Percentiles rank a stretch among this genome's conserved stretches.
These are phyloP conservation scores for Endomychus coccineus DNA, from an alignment of 2,888 invertebrate species.

Conservation along the genomic window DNA sequence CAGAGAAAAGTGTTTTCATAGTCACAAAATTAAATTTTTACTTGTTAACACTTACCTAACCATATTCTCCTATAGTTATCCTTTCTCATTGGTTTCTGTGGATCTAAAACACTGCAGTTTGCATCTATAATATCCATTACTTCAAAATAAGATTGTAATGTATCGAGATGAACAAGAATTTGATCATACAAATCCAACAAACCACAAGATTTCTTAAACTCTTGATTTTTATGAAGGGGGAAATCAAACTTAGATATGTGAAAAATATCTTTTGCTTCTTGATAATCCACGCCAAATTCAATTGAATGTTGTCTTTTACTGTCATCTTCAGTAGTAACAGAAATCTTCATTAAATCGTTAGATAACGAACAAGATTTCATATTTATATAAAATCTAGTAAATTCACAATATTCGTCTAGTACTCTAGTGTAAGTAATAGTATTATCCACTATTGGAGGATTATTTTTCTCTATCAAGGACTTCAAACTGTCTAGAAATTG, in stretches of 20 bases:
- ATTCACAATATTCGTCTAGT: constrained; percentile 30
- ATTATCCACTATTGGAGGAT: too few relatives aligned
- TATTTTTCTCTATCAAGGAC: too few relatives aligned
- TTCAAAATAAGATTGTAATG: constrained; percentile 39
- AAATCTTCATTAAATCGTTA: constrained; percentile 26
- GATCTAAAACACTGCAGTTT: constrained; percentile 42
- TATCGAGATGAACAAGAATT: constrained; percentile 30
- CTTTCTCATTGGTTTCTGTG: constrained; percentile 33
- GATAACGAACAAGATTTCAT: constrained; percentile 25
- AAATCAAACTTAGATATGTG: constrained; percentile 29
- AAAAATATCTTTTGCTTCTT: constrained; percentile 27
- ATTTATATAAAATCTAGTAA: constrained; percentile 30
- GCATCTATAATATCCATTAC: constrained; percentile 41
- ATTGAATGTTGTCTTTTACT: constrained; percentile 26
- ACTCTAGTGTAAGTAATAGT: too few relatives aligned
- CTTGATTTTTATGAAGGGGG: constrained; percentile 23
- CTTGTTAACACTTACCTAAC: constrained; percentile 31
- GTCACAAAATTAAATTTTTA: constrained; percentile 3
- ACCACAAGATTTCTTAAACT: constrained; percentile 23
- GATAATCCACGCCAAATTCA: constrained; percentile 27
- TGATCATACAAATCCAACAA: constrained; percentile 33
- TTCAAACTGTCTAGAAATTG: too few relatives aligned
- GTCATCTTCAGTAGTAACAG: constrained; percentile 24
- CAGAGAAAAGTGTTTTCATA: neutral
- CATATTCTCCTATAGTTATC: constrained; percentile 40